Percentiles rank a stretch among this genome's conserved stretches.
phyloP scores from a whole-genome alignment of 1,140 invertebrate genomes.

The Limonius californicus region DNA sequence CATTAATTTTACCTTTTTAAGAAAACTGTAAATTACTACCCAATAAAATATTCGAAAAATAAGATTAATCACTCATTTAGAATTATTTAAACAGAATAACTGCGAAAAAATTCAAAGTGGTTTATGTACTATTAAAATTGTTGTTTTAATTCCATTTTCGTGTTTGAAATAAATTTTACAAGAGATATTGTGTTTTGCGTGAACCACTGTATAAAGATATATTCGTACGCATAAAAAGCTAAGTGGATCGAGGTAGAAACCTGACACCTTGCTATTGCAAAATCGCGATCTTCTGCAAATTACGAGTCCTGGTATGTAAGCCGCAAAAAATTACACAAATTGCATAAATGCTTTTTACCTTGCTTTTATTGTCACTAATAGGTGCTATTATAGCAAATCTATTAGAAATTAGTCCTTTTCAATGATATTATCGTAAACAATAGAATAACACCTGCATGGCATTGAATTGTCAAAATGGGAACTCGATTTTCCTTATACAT shows the following conservation, averaged over 20 bases:
- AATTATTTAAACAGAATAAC: no score
- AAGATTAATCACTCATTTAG: no score
- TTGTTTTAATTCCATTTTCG: no score
- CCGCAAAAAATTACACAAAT: background rate
- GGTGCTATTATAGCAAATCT: constrained; percentile 6
- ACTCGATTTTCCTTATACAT: constrained; percentile 5
- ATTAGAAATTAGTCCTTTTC: constrained; percentile 14
- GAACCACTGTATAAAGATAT: constrained; percentile 20
- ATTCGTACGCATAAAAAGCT: constrained; percentile 8
- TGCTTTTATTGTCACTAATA: constrained; percentile 15
- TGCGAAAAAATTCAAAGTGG: no score
- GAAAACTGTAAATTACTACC: no score
- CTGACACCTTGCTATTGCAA: no score
- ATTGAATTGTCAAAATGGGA: constrained; percentile 10
- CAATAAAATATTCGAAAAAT: no score
- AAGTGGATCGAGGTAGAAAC: no score
- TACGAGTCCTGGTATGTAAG: constrained; percentile 13
- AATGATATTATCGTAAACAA: constrained; percentile 15
- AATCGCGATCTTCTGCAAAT: constrained; percentile 2
- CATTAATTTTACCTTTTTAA: no score
- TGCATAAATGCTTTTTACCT: background rate
- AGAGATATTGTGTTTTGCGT: constrained; percentile 16
- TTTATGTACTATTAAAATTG: no score
- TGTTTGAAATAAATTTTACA: no score
- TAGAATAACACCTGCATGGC: constrained; percentile 12